Conservation (phyloP, 1,140 invertebrate species). For the Luehdorfia chinensis region DNA sequence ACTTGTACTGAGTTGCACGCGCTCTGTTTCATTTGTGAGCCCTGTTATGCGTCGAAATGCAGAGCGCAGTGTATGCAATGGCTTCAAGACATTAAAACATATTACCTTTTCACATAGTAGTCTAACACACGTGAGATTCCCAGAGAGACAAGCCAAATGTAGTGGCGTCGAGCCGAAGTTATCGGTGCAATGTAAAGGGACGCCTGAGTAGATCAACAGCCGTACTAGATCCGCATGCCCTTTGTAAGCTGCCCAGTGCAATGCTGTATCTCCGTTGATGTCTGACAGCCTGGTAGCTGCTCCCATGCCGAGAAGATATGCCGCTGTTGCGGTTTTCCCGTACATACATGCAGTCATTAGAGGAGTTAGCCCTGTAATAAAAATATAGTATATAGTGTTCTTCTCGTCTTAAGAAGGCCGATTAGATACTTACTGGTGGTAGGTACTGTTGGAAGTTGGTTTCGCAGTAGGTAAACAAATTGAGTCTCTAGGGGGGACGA, state of each 20-base stretch:
- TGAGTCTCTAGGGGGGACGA: no score
- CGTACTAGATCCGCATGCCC: slow-evolving; percentile 92
- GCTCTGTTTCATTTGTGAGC: no score
- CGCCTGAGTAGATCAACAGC: slow-evolving; percentile 93
- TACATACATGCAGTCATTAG: slow-evolving; percentile 96
- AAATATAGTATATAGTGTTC: no score
- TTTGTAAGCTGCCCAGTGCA: slow-evolving; percentile 96
- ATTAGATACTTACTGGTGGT: no score
- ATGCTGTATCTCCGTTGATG: slow-evolving; percentile 93
- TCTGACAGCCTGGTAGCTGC: slow-evolving; percentile 90
- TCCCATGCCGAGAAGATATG: slow-evolving; percentile 92
- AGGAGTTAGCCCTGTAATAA: slow-evolving; percentile 83
- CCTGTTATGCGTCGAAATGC: no score
- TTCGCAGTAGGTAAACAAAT: no score
- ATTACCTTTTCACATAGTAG: slow-evolving; percentile 90
- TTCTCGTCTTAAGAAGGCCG: no score
- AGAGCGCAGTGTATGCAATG: no score
- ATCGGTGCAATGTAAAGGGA: slow-evolving; percentile 91
- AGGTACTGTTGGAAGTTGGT: no score
- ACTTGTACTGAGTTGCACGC: no score
- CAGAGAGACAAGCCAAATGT: slow-evolving; percentile 94
- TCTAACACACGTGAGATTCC: slow-evolving; percentile 88
- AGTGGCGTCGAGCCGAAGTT: slow-evolving; percentile 95
- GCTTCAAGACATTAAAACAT: no score
- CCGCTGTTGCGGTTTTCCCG: slow-evolving; percentile 91